A percentile compares a stretch with the other conserved stretches of the same genome.
These are phyloP conservation scores for Acholoe squamosa DNA, from an alignment of 2,888 invertebrate species.

Conservation along the genomic window DNA sequence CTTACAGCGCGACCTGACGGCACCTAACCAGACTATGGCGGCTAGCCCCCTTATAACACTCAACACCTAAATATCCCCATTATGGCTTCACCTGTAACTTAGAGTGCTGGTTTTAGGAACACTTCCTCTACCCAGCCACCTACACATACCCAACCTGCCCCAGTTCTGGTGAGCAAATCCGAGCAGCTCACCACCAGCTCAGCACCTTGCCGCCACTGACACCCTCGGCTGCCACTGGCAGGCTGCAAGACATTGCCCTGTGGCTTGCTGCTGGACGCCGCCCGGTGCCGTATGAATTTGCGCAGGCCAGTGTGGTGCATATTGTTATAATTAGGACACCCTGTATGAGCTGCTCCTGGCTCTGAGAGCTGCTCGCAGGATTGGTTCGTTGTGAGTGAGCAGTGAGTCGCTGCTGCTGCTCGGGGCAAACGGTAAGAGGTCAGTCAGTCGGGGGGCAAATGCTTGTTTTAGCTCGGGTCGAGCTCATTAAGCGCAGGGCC, in stretches of 20 bases:
- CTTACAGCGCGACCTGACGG: not conserved
- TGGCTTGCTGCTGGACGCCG: not conserved
- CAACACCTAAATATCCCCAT: not conserved
- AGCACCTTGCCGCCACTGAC: not conserved
- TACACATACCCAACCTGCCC: not conserved
- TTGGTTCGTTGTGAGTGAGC: not conserved
- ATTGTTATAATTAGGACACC: slow-evolving; percentile 55
- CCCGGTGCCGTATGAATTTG: slow-evolving; percentile 53
- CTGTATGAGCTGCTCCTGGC: not conserved
- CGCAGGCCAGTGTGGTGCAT: slow-evolving; percentile 15
- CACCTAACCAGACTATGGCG: not conserved
- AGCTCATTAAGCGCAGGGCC: slow-evolving; percentile 48
- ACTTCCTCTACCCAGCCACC: not conserved
- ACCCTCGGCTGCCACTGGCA: not conserved
- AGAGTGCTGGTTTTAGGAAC: not conserved
- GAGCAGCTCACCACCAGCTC: not conserved
- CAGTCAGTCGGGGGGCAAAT: slow-evolving; percentile 25
- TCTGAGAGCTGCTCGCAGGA: slow-evolving; percentile 29
- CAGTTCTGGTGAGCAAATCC: slow-evolving; percentile 21
- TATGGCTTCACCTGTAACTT: not conserved
- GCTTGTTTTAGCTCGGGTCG: slow-evolving; percentile 46
- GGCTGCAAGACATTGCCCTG: slow-evolving; percentile 22
- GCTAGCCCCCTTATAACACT: not conserved
- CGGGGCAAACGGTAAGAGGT: slow-evolving; percentile 39
- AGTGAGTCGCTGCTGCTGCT: too few relatives aligned